Evolutionary conservation across 2,113 vertebrate species (phyloP).

Genomic region (Castor canadensis): DNA sequence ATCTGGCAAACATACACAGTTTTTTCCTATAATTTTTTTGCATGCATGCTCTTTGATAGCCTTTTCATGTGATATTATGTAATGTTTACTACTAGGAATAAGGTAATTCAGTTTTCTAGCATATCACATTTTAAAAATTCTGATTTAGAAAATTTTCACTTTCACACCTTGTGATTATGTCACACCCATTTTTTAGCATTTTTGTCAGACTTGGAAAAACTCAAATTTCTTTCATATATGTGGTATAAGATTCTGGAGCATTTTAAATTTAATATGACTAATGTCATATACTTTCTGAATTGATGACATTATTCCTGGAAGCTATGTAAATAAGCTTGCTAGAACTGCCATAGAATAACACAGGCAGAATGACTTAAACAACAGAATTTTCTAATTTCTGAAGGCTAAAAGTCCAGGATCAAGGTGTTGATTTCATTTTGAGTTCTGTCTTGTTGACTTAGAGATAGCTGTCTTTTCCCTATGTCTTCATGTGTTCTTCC

Average conservation of each 20-base stretch:
- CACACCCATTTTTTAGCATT: too few species aligned
- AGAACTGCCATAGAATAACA: slow-evolving; percentile 2
- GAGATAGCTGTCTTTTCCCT: not conserved
- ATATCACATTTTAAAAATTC: not conserved
- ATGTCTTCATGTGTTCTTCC: not conserved
- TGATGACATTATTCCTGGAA: not conserved
- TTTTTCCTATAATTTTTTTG: not conserved
- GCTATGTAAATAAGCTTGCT: not conserved
- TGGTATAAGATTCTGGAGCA: not conserved
- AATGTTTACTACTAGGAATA: slow-evolving; percentile 9
- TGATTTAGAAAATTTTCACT: not conserved
- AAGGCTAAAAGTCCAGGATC: not conserved
- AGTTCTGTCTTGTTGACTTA: not conserved
- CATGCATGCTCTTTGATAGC: not conserved
- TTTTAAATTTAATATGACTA: not conserved
- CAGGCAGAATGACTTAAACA: not conserved
- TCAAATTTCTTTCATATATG: not conserved
- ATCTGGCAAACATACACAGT: not conserved
- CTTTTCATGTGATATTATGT: not conserved
- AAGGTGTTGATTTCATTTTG: slow-evolving; percentile 9
- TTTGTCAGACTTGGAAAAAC: slow-evolving; percentile 38
- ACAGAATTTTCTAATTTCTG: not conserved
- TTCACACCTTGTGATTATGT: not conserved
- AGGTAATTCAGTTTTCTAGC: not conserved
- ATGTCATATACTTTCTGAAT: not conserved